A percentile compares a stretch with the other conserved stretches of the same genome.
phyloP scores from a whole-genome alignment of 2,113 vertebrate species.

The Struthio camelus region DNA sequence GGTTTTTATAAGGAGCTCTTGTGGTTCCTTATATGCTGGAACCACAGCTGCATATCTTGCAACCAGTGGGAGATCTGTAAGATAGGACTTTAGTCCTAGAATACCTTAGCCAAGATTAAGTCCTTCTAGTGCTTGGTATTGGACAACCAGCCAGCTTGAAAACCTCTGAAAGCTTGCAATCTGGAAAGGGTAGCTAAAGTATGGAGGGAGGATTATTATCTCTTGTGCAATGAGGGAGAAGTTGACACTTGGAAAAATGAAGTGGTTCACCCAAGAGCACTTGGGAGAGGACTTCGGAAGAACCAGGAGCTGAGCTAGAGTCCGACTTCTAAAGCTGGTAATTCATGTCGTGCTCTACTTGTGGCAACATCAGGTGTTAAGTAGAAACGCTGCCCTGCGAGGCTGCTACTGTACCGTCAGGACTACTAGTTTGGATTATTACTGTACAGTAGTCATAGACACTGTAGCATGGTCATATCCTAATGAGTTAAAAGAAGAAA shows the following conservation, averaged over 20 bases:
- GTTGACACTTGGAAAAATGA: background rate
- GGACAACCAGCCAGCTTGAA: background rate
- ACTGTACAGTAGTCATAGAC: background rate
- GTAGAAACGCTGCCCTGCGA: background rate
- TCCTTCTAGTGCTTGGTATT: background rate
- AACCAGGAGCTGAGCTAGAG: background rate
- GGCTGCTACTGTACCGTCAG: accelerated
- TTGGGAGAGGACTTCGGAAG: background rate
- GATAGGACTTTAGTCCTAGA: background rate
- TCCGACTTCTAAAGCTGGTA: background rate
- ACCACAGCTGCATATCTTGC: background rate
- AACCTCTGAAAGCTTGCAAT: background rate
- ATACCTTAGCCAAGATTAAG: background rate
- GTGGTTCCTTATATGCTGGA: too few relatives aligned
- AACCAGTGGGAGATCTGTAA: background rate
- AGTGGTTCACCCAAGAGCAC: background rate
- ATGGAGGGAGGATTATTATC: background rate
- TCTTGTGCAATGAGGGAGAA: background rate
- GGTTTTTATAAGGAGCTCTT: background rate
- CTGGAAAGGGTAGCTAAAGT: background rate
- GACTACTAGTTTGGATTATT: background rate
- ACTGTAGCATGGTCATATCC: accelerated
- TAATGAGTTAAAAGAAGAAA: background rate
- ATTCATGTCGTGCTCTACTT: background rate
- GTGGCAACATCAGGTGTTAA: background rate